Evolutionary conservation across 2,888 invertebrate species (phyloP), one percentile per base, ranked within the genome.

Genomic region (Archaeoteleia sp.): DNA sequence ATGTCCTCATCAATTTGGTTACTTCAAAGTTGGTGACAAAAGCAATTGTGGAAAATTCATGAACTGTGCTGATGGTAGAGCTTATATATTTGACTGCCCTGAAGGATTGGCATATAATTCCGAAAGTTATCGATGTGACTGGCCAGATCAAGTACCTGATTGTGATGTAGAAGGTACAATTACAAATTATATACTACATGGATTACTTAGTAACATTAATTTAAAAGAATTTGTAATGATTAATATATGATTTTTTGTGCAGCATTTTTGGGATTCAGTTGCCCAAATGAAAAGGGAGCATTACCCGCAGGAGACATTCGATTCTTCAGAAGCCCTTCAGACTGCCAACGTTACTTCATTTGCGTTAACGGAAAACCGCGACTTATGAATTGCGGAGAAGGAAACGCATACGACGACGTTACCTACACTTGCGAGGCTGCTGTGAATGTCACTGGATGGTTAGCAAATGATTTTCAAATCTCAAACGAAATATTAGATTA

Each of bases 1-100:
- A 5, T 95, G 95, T 73, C 94, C 95, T 0, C 92, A 94, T 82
- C 94, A 93, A 82, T 95, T 91, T 76, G 95, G 95, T 0, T 93
- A 93, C 84, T 95, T 90, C 86, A 89, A 90, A 72, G 85, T 92
- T 51, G 94, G 93, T 0, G 91, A 91, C 75, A 76, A 84, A 1
- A 82, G 85, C 1, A 87, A 92, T 80, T 95, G 95, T 82, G 93
- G 94, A 5, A 89, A 91, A 77, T 95, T 94, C 83, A 91, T 91
- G 85, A 95, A 91, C 79, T 95, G 95, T 76, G 94, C 91, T 1
- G 90, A 90, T 42, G 95, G 95, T n/a, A 88, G 89, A 2, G 93
- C 91, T 1, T 90, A 87, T 73, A 87, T 91, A 30, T 90, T 94
- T 76, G 89, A 91, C 70, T 95, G 95, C 78, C 95, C 95, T 0